These are phyloP conservation scores for Bombus polaris DNA, from an alignment of 1,140 invertebrate genomes.

Conservation along the genomic window DNA sequence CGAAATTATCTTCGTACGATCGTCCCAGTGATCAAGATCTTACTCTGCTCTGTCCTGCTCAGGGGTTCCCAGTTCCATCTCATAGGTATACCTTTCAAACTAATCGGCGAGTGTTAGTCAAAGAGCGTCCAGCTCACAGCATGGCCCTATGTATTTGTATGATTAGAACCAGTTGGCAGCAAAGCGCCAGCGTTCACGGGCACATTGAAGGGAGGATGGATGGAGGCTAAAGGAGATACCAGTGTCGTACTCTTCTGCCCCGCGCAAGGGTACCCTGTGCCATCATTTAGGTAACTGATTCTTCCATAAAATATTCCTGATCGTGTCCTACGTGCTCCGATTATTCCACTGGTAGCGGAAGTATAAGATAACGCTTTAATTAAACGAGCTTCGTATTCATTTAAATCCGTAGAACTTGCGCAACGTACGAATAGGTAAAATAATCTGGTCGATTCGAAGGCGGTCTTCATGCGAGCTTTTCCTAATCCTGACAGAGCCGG, in stretches of 20 bases:
- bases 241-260: slow-evolving; percentile 82
- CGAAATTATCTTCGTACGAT: slow-evolving; percentile 79
- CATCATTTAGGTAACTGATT: slow-evolving; percentile 86
- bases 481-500: slow-evolving; percentile 82
- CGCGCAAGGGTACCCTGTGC: slow-evolving; percentile 88
- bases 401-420: no score
- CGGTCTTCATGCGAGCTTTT: slow-evolving; percentile 28
- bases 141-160: slow-evolving; percentile 48
- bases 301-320: background rate
- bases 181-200: slow-evolving; percentile 77
- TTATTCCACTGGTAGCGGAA: background rate
- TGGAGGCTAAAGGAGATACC: slow-evolving; percentile 53
- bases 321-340: background rate
- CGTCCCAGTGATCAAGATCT: slow-evolving; percentile 73
- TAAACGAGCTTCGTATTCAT: no score
- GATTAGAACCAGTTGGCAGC: slow-evolving; percentile 76
- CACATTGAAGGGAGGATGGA: slow-evolving; percentile 75
- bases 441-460: background rate
- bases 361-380: background rate
- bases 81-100: slow-evolving; percentile 78
- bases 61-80: slow-evolving; percentile 87
- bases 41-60: slow-evolving; percentile 84
- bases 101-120: background rate
- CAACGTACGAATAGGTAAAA: no score
- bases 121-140: slow-evolving; percentile 10